These are phyloP conservation scores for Sesia bembeciformis DNA, from an alignment of 2,888 invertebrate species.

Conservation along the genomic window DNA sequence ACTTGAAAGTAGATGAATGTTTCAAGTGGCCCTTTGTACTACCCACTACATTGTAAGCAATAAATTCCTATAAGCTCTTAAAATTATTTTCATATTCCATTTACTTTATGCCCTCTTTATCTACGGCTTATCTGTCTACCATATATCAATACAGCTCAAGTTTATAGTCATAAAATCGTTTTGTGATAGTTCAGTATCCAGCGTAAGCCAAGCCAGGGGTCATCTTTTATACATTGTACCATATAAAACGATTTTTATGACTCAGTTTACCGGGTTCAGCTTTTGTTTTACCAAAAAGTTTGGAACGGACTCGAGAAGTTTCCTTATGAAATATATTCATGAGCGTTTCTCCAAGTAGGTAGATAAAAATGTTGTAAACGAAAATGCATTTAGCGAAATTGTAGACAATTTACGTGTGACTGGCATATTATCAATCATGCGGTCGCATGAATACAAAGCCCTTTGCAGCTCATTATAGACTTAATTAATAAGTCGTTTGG, in stretches of 20 bases:
- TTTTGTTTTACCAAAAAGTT: not conserved
- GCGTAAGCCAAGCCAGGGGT: conserved; percentile 13
- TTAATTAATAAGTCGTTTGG: no score
- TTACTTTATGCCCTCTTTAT: not conserved
- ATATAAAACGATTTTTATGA: conserved; percentile 28
- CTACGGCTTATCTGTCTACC: conserved; percentile 7
- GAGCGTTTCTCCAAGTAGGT: no score
- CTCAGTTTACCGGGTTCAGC: not conserved
- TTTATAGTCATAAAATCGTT: conserved; percentile 21
- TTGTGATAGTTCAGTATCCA: conserved; percentile 17
- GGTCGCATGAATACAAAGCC: no score
- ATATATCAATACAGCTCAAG: conserved; percentile 11
- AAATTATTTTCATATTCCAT: conserved; percentile 5
- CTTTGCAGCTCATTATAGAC: no score
- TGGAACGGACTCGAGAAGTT: not conserved
- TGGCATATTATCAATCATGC: no score
- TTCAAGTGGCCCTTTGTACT: no score
- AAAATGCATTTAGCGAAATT: no score
- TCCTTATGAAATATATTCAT: not conserved
- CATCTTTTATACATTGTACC: conserved; percentile 25
- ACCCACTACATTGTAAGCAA: not conserved
- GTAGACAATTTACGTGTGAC: no score
- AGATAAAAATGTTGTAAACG: no score
- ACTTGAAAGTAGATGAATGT: no score
- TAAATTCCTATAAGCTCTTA: not conserved